Conservation (phyloP, 1,140 invertebrate genomes). For the Saccostrea cuccullata region DNA sequence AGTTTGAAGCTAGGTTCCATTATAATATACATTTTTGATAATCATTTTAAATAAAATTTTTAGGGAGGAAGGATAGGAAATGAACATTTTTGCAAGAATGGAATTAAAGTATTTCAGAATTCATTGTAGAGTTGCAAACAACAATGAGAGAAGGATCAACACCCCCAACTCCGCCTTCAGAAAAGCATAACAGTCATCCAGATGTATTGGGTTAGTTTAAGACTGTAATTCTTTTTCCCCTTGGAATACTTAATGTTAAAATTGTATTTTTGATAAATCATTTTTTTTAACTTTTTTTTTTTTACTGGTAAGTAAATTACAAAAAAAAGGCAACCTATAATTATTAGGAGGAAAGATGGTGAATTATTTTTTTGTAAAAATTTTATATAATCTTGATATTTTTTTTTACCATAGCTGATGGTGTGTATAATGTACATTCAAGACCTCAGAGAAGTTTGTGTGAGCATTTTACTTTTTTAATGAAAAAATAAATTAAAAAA, state of each 20-base stretch:
- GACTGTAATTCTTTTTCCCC: not conserved
- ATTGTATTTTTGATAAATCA: not conserved
- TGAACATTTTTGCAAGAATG: not conserved
- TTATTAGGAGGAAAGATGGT: too few species aligned
- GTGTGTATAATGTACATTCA: too few species aligned
- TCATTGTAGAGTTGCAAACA: slow-evolving; percentile 1
- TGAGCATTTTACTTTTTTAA: too few species aligned
- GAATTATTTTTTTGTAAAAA: too few species aligned
- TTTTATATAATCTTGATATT: too few species aligned
- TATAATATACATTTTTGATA: too few species aligned
- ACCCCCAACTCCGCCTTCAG: not conserved
- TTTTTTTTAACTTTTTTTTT: not conserved
- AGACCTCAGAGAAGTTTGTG: too few species aligned
- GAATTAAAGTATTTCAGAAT: not conserved
- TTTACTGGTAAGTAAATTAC: slow-evolving; percentile 11
- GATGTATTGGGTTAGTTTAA: not conserved
- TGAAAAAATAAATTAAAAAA: too few species aligned
- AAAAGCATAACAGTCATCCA: not conserved
- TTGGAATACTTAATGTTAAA: not conserved
- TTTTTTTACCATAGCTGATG: too few species aligned
- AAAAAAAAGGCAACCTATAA: not conserved
- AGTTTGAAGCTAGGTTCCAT: too few species aligned
- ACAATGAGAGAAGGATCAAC: not conserved
- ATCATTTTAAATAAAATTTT: too few species aligned
- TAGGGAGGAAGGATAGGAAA: not conserved